These are phyloP conservation scores for Agrochola macilenta DNA, from an alignment of 2,888 invertebrate genomes.

Conservation along the genomic window DNA sequence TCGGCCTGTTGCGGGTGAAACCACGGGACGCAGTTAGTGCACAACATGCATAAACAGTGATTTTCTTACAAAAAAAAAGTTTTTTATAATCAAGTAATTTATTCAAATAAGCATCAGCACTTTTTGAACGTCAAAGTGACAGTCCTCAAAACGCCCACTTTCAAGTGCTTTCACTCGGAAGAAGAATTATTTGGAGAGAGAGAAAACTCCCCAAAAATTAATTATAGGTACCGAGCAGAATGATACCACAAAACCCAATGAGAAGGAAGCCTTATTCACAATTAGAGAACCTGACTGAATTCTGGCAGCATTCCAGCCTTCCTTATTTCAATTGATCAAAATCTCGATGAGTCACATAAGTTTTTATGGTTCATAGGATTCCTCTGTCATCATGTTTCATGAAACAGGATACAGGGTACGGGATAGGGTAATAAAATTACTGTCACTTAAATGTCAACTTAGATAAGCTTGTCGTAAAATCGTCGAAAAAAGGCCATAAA, in stretches of 20 bases:
- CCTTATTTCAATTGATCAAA: conserved; percentile 16
- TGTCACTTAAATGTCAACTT: conserved; percentile 44
- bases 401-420: conserved; percentile 37
- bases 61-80: background rate
- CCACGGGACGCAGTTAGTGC: too few species aligned
- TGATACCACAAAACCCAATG: background rate
- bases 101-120: background rate
- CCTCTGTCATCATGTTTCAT: background rate
- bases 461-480: conserved; percentile 63
- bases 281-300: background rate
- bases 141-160: background rate
- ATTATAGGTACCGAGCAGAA: background rate
- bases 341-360: background rate
- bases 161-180: background rate
- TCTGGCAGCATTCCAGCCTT: conserved; percentile 31
- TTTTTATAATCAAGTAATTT: background rate
- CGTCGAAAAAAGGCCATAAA: conserved; percentile 39
- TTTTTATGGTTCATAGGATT: conserved; percentile 26
- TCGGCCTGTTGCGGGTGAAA: too few species aligned
- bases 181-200: background rate
- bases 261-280: background rate
- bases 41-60: background rate
- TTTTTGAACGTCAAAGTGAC: background rate
- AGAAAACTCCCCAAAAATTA: background rate
- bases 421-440: conserved; percentile 54